Percentiles rank a stretch among this genome's conserved stretches.
Evolutionary conservation across 2,113 vertebrate genomes (phyloP).

Genomic region (Mionectes macconnelli): DNA sequence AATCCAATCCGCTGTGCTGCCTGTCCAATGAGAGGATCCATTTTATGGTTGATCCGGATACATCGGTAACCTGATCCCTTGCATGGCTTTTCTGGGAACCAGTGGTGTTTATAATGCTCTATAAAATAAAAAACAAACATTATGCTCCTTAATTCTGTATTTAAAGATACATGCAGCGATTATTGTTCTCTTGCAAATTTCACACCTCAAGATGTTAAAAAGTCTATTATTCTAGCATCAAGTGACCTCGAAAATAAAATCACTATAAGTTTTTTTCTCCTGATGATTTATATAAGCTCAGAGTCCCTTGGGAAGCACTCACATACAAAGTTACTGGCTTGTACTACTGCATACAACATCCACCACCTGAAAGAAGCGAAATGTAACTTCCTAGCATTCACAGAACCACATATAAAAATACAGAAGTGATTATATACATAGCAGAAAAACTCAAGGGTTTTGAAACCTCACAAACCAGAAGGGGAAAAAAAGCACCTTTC

Average conservation of each 20-base stretch:
- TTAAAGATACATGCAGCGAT: fast-evolving
- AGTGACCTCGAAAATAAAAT: not conserved
- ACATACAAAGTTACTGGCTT: not conserved
- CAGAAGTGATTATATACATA: fast-evolving
- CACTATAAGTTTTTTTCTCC: not conserved
- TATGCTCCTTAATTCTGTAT: constrained; percentile 1
- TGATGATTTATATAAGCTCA: not conserved
- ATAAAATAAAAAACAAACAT: constrained; percentile 48
- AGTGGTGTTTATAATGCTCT: constrained; percentile 99
- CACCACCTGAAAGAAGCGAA: not conserved
- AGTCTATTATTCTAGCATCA: not conserved
- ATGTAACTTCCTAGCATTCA: not conserved
- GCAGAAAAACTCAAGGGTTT: not conserved
- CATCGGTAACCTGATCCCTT: constrained; percentile 98
- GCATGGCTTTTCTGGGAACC: constrained; percentile 98
- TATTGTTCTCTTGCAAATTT: not conserved
- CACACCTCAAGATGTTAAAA: not conserved
- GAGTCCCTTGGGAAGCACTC: not conserved
- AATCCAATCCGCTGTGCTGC: constrained; percentile 96
- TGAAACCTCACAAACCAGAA: not conserved
- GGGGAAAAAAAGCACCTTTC: not conserved
- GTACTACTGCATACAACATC: not conserved
- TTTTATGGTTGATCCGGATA: constrained; percentile 99
- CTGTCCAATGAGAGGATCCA: constrained; percentile 98
- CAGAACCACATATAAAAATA: not conserved